Percentiles rank a stretch among this genome's conserved stretches.
phyloP scores from a whole-genome alignment of 2,113 vertebrate species.

The Acinonyx jubatus region DNA sequence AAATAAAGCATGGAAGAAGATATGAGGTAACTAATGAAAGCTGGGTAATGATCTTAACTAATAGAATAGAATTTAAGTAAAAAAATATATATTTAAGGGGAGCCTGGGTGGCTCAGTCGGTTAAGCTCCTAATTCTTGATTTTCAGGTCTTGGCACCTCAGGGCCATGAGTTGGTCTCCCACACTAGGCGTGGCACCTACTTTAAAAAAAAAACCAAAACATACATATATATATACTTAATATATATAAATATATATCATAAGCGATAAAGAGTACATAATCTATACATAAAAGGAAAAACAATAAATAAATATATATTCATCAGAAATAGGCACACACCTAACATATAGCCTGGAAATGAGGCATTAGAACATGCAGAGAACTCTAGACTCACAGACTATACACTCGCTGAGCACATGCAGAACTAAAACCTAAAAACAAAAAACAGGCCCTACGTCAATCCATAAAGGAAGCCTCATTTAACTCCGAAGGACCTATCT shows the following conservation, averaged over 20 bases:
- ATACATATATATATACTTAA: background rate
- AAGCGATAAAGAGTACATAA: background rate
- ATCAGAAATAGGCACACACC: background rate
- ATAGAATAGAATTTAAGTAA: background rate
- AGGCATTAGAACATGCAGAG: background rate
- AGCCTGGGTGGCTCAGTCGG: too few species aligned
- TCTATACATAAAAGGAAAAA: background rate
- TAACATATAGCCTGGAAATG: background rate
- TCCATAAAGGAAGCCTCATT: background rate
- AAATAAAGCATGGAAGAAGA: slow-evolving; percentile 26
- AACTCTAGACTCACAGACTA: background rate
- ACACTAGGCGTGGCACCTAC: too few species aligned
- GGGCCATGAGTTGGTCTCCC: too few species aligned
- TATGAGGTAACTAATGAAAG: background rate
- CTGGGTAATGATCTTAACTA: background rate
- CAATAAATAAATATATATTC: background rate
- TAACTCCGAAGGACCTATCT: background rate
- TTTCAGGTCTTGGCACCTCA: too few species aligned
- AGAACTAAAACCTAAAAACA: background rate
- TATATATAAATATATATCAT: background rate
- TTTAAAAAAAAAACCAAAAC: background rate
- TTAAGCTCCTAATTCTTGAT: too few species aligned
- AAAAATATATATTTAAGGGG: background rate
- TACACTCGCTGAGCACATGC: background rate
- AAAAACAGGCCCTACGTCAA: background rate